Conservation (phyloP, 2,113 vertebrate genomes). For the Electrona antarctica region DNA sequence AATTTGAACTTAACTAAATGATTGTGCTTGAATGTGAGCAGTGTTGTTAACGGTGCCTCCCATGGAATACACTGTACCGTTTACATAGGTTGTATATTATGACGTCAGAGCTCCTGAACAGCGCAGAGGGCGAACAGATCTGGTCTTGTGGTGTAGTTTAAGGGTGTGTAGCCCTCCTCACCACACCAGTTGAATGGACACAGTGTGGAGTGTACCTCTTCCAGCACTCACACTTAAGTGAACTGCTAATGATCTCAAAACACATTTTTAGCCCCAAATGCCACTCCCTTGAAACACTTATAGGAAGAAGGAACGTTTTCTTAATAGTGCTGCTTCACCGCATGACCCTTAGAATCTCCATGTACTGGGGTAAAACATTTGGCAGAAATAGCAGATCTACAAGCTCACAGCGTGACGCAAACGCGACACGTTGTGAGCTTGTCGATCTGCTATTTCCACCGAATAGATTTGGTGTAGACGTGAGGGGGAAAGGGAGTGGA, state of each 20-base stretch:
- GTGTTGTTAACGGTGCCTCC: slow-evolving; percentile 53
- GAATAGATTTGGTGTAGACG: too few relatives aligned
- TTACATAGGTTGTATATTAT: slow-evolving; percentile 46
- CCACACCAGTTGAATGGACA: slow-evolving; percentile 56
- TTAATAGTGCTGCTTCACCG: too few relatives aligned
- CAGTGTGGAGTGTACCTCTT: slow-evolving; percentile 51
- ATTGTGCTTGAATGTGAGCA: slow-evolving; percentile 58
- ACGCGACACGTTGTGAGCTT: too few relatives aligned
- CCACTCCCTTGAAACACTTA: slow-evolving; percentile 1
- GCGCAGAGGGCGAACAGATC: slow-evolving; percentile 57
- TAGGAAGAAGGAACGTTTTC: too few relatives aligned
- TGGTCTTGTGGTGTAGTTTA: slow-evolving; percentile 54
- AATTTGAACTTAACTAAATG: too few relatives aligned
- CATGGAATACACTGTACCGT: slow-evolving; percentile 41
- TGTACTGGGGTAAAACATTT: too few relatives aligned
- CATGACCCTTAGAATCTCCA: too few relatives aligned
- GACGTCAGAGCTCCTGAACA: slow-evolving; percentile 46
- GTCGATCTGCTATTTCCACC: too few relatives aligned
- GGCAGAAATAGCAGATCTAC: too few relatives aligned
- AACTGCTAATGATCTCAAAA: slow-evolving; percentile 42
- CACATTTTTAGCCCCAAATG: not conserved
- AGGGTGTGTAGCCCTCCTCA: slow-evolving; percentile 49
- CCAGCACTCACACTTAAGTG: slow-evolving; percentile 25
- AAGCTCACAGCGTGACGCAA: too few relatives aligned
- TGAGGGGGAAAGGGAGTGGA: too few relatives aligned